Percentiles rank a stretch among this genome's conserved stretches.
Evolutionary conservation across 2,888 invertebrate species (phyloP).

Genomic region (Rotaria socialis): DNA sequence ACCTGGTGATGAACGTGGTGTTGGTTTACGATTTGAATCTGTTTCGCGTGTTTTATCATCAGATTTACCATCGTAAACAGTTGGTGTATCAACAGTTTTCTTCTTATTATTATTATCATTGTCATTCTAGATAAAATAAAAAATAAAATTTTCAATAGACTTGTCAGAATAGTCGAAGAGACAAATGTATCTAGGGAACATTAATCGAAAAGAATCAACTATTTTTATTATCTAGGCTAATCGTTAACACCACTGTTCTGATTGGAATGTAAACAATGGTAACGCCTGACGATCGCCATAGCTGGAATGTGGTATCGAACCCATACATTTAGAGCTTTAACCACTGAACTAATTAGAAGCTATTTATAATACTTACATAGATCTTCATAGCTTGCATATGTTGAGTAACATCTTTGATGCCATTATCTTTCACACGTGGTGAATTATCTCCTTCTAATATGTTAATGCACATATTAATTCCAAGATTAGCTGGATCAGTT

Average conservation of each 20-base stretch:
- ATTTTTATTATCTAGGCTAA: conserved; percentile 16
- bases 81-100: not conserved
- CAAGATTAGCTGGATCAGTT: conserved; percentile 27
- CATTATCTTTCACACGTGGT: not conserved
- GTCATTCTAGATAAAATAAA: not conserved
- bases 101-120: not conserved
- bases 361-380: not conserved
- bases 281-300: conserved; percentile 26
- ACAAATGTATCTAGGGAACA: not conserved
- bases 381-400: conserved; percentile 19
- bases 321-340: not conserved
- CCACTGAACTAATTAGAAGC: not conserved
- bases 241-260: conserved; percentile 3
- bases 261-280: conserved; percentile 12
- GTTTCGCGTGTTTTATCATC: not conserved
- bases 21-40: not conserved
- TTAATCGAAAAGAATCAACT: not conserved
- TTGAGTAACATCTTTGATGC: not conserved
- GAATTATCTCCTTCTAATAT: conserved; percentile 23
- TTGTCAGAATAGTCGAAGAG: not conserved
- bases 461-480: conserved; percentile 27
- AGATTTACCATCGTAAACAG: conserved; percentile 15
- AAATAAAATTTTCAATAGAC: not conserved
- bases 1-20: not conserved
- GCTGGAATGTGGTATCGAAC: not conserved